Evolutionary conservation across 2,888 invertebrate genomes (phyloP), one percentile per base, ranked within the genome.

Genomic region (Chaetoderma sp.): DNA sequence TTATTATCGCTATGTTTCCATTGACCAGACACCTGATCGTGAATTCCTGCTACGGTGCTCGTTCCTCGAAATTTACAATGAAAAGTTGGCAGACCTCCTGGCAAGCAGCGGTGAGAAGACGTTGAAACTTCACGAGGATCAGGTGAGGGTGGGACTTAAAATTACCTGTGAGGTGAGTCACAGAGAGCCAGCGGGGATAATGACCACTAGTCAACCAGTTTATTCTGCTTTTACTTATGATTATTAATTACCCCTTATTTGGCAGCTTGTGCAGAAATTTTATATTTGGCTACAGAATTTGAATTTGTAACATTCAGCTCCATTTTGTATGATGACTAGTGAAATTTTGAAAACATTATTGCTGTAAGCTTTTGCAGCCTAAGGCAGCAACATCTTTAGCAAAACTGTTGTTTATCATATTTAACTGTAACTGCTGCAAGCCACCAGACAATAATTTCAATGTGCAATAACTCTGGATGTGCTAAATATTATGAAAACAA

Each of bases 21-120:
- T 33, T 62, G 65, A 71, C 13, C 62, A 82, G 83, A 89, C 89
- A 42, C 87, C 88, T 2, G 89, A 91, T 62, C 89, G 93, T 69
- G 92, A 93, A 82, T 95, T 92, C 86, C 88, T 95, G 67, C 87
- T 95, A 32, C 92, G 94, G 79, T 92, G 94, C 30, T 93, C 93
- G 0, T 95, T 93, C 81, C 90, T 95, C 69, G 95, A 96, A 87
- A 93, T 96, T 52, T 95, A 96, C 83, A 94, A 94, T 86, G 95
- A 96, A 83, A 91, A 90, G 70, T 88, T 96, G 0, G 91, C 89
- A 65, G 95, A 96, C 83, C 88, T 96, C 6, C 86, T 96, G 0
- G 89, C 91, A n/a, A 87, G 89, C 8, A 56, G 64, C 21, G 73
- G 73, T 33, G 75, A 76, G 3, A 74, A 72, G 36, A 55, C 50